Conservation (phyloP, 30 jellyfish, hydroid and myxozoan genomes). For the Catostylus mosaicus region DNA sequence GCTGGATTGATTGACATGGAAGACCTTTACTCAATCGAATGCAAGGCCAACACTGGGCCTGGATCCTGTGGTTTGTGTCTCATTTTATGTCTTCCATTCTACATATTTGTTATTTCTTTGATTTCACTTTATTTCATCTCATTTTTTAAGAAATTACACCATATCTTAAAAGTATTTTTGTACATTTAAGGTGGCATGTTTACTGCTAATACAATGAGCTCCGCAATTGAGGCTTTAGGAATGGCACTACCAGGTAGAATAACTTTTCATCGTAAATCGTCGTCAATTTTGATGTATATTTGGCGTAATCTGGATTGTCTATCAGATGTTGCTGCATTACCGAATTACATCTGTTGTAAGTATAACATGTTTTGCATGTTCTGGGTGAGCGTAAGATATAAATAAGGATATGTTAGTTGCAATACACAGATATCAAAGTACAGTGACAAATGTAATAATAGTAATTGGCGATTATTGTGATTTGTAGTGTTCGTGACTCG, state of each 20-base stretch:
- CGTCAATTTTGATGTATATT: too few relatives aligned
- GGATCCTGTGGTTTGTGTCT: slow-evolving; percentile 71
- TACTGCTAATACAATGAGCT: slow-evolving; percentile 83
- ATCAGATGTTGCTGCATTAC: too few relatives aligned
- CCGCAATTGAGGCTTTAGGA: slow-evolving; percentile 79
- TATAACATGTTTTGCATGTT: too few relatives aligned
- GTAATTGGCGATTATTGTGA: too few relatives aligned
- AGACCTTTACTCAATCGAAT: slow-evolving; percentile 68
- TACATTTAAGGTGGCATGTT: slow-evolving; percentile 75
- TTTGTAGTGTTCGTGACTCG: too few relatives aligned
- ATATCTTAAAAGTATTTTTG: not conserved
- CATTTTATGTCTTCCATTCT: not conserved
- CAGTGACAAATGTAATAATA: too few relatives aligned
- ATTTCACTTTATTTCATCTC: not conserved
- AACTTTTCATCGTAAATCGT: too few relatives aligned
- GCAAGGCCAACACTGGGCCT: slow-evolving; percentile 77
- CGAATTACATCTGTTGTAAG: too few relatives aligned
- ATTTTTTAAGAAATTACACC: not conserved
- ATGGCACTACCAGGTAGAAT: slow-evolving; percentile 90
- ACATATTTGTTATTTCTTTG: not conserved
- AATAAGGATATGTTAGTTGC: too few relatives aligned
- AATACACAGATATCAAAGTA: too few relatives aligned
- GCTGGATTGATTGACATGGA: slow-evolving; percentile 79
- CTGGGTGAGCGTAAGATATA: too few relatives aligned
- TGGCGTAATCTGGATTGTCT: too few relatives aligned